Evolutionary conservation across 2,113 vertebrate species (phyloP).

Genomic region (Melanerpes aurifrons): DNA sequence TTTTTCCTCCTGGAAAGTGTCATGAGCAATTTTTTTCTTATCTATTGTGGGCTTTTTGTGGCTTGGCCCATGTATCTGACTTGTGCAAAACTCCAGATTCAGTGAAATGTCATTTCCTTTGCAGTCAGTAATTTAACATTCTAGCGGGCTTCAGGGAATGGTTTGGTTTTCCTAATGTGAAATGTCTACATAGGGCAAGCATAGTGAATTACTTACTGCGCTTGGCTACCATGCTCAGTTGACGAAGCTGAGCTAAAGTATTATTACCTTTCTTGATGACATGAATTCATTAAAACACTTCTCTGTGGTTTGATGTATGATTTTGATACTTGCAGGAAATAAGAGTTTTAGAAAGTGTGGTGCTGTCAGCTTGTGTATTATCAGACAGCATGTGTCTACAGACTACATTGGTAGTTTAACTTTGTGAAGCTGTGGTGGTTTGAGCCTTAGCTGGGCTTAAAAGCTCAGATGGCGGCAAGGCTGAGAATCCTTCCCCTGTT

Average conservation of each 20-base stretch:
- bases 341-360: neutral
- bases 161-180: slow-evolving; percentile 34
- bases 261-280: slow-evolving; percentile 31
- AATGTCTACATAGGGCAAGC: neutral
- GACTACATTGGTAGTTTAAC: neutral
- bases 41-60: neutral
- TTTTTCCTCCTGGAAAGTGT: neutral
- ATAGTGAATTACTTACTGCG: slow-evolving; percentile 18
- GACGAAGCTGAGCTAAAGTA: neutral
- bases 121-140: slow-evolving; percentile 20
- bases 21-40: neutral
- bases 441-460: no score
- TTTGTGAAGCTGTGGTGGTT: neutral
- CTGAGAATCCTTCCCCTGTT: no score
- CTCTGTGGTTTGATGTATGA: slow-evolving; percentile 18
- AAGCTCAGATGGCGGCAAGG: no score
- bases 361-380: slow-evolving; percentile 15
- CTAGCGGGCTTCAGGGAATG: neutral
- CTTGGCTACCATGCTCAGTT: slow-evolving; percentile 7
- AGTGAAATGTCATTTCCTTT: slow-evolving; percentile 4
- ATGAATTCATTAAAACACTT: slow-evolving; percentile 38
- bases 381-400: neutral
- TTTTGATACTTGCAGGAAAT: slow-evolving; percentile 42
- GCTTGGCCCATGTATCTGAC: neutral
- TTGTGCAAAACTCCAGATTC: neutral